Evolutionary conservation across 2,888 invertebrate genomes (phyloP), one percentile per base, ranked within the genome.

Genomic region (Leucozona laternaria): DNA sequence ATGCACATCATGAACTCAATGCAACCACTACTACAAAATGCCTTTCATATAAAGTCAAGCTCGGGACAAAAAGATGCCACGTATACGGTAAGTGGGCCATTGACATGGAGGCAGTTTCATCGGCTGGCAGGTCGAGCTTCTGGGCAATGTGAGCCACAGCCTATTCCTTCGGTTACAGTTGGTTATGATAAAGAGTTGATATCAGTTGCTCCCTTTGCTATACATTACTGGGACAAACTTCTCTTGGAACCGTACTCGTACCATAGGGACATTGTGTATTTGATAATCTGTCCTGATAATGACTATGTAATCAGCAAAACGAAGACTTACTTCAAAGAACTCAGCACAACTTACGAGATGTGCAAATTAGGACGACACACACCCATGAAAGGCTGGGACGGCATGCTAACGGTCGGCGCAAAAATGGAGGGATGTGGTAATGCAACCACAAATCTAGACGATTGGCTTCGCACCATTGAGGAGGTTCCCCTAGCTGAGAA

Each of bases 81-180:
- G 1, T 96, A 96, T 89, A 96, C 96, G 0, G 98, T 99, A 53
- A 96, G 97, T 88, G 99, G 99, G 0, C 99, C 99, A 37, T 95
- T 99, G 15, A 99, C 99, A 1, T 99, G 99, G 99, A 95, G 98
- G 72, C 98, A 99, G 92, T 99, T 99, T 93, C 99, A 98, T 94
- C 95, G 98, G 81, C 94, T 99, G 83, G 98, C 98, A 50, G 98
- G 98, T 10, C 94, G 98, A 91, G 98, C 98, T 75, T 97, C 98
- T 76, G 98, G 98, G 92, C 96, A 98, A 88, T 98, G 98, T 93
- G 98, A 98, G 91, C 98, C 99, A 43, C 99, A 99, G 93, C 98
- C 99, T 0, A 97, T 99, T 90, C 99, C 99, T 25, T 97, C 97
- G 5, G 94, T 99, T 58, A 95, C 98, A 75, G 98, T 98, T 50